Percentiles rank a stretch among this genome's conserved stretches.
phyloP scores from a whole-genome alignment of 2,113 vertebrate species.

The Haliaeetus leucogaster region DNA sequence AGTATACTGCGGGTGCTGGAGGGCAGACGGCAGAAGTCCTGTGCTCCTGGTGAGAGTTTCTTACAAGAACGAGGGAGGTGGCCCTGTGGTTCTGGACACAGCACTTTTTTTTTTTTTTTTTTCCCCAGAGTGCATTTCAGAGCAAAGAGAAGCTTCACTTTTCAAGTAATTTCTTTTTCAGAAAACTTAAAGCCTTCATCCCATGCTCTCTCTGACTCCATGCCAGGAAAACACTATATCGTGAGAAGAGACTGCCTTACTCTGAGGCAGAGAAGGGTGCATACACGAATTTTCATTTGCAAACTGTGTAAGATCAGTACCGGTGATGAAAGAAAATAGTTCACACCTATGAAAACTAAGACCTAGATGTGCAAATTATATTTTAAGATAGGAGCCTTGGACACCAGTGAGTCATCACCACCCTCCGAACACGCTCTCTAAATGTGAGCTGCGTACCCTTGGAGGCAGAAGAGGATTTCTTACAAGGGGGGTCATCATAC shows the following conservation, averaged over 20 bases:
- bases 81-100: background rate
- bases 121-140: background rate
- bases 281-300: background rate
- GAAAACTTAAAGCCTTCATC: background rate
- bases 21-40: background rate
- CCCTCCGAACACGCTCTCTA: background rate
- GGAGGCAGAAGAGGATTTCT: background rate
- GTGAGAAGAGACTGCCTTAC: background rate
- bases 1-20: background rate
- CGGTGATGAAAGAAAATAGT: background rate
- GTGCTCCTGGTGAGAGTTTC: background rate
- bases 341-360: background rate
- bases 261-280: background rate
- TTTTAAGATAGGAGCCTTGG: background rate
- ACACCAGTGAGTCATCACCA: background rate
- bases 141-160: background rate
- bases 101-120: no score
- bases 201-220: background rate
- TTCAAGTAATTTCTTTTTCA: background rate
- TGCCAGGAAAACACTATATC: background rate
- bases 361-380: background rate
- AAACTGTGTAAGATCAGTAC: background rate
- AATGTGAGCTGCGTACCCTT: background rate
- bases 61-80: fast-evolving
- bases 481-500: background rate